phyloP scores from a whole-genome alignment of 2,888 invertebrate species.

The Dinocampus coccinellae region DNA sequence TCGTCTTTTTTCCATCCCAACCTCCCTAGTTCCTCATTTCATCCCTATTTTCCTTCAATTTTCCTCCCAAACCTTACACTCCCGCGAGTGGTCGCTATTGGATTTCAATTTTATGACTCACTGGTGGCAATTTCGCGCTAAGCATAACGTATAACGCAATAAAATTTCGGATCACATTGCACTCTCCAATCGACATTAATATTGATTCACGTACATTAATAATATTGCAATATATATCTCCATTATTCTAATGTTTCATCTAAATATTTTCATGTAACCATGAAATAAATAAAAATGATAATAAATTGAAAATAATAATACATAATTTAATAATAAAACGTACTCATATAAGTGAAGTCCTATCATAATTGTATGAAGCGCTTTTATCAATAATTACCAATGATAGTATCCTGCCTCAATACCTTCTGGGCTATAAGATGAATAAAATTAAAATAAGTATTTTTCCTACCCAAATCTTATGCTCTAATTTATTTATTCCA shows the following conservation, averaged over 20 bases:
- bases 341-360: too few relatives aligned
- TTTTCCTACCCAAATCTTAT: too few relatives aligned
- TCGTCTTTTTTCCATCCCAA: conserved; percentile 21
- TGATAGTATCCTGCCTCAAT: too few relatives aligned
- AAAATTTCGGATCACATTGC: conserved; percentile 53
- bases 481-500: too few relatives aligned
- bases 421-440: too few relatives aligned
- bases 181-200: conserved; percentile 31
- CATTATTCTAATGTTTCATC: not conserved
- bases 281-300: not conserved
- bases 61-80: conserved; percentile 18
- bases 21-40: conserved; percentile 31
- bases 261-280: too few relatives aligned
- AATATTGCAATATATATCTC: not conserved
- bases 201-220: not conserved
- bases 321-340: not conserved
- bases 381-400: too few relatives aligned
- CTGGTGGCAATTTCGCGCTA: conserved; percentile 54
- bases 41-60: not conserved
- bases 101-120: conserved; percentile 58
- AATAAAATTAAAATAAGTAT: too few relatives aligned
- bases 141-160: conserved; percentile 56
- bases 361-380: too few relatives aligned
- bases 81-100: conserved; percentile 44
- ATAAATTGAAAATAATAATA: not conserved